Percentiles rank a stretch among this genome's conserved stretches.
phyloP scores from a whole-genome alignment of 2,113 vertebrate genomes.

The Ictalurus punctatus region DNA sequence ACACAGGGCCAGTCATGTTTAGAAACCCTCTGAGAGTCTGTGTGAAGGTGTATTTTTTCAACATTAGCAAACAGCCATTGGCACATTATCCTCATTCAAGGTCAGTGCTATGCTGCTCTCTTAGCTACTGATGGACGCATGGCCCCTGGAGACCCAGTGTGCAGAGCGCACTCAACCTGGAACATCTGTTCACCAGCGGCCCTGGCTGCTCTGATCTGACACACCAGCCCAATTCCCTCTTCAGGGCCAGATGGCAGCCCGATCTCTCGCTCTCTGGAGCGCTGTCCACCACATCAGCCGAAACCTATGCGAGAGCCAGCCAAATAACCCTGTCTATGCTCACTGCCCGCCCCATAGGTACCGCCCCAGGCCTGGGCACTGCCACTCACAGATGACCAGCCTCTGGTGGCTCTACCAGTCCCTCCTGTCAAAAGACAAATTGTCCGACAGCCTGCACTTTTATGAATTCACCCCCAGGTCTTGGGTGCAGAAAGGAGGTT shows the following conservation, averaged over 20 bases:
- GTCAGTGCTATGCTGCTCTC: conserved; percentile 70
- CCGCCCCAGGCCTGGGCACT: conserved; percentile 79
- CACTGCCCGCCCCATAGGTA: conserved; percentile 82
- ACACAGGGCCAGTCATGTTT: conserved; percentile 35
- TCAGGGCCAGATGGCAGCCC: conserved; percentile 91
- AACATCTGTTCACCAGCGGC: conserved; percentile 98
- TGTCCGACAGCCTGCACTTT: conserved; percentile 77
- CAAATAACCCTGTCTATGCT: conserved; percentile 54
- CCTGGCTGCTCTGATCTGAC: conserved; percentile 94
- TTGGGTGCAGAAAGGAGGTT: conserved; percentile 70
- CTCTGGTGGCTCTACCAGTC: conserved; percentile 79
- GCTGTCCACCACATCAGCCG: conserved; percentile 20
- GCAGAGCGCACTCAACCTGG: conserved; percentile 86
- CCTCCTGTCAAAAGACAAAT: conserved; percentile 94
- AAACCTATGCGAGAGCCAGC: conserved; percentile 9
- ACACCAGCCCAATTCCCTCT: conserved; percentile 92
- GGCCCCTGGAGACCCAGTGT: conserved; percentile 89
- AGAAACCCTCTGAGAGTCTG: conserved; percentile 33
- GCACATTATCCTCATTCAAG: conserved; percentile 74
- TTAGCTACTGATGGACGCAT: conserved; percentile 88
- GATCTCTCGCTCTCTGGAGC: conserved; percentile 74
- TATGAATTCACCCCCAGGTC: conserved; percentile 78
- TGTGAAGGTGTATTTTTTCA: conserved; percentile 20
- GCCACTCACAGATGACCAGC: conserved; percentile 76
- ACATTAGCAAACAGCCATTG: conserved; percentile 56